Evolutionary conservation across 1,140 invertebrate genomes (phyloP).

Genomic region (Achatina immaculata): DNA sequence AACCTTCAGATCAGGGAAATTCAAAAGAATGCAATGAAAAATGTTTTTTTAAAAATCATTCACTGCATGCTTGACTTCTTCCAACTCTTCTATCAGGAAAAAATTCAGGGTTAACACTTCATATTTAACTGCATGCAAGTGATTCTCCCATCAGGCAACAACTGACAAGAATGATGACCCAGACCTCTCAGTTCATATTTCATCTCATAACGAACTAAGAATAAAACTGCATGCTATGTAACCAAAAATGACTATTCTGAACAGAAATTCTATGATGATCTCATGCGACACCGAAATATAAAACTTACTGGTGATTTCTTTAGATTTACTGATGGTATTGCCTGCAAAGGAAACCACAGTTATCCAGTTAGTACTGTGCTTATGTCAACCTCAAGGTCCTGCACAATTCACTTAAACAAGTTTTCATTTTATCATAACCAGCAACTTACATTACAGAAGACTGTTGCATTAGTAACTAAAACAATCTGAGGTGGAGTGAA

Average conservation of each 20-base stretch:
- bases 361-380: background rate
- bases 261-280: background rate
- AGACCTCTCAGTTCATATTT: background rate
- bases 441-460: background rate
- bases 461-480: background rate
- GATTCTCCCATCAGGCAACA: background rate
- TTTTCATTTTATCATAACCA: background rate
- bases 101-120: background rate
- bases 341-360: slow-evolving; percentile 13
- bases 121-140: background rate
- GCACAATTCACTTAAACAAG: background rate
- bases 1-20: background rate
- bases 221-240: background rate
- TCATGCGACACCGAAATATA: background rate
- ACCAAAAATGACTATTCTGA: background rate
- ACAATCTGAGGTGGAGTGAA: background rate
- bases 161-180: background rate
- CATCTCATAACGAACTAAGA: background rate
- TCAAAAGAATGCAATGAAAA: background rate
- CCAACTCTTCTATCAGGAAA: background rate
- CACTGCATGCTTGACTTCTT: background rate
- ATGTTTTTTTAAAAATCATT: background rate
- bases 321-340: slow-evolving; percentile 28
- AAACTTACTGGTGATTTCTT: slow-evolving; percentile 32
- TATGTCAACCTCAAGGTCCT: background rate